These are phyloP conservation scores for Thamnaconus septentrionalis DNA, from an alignment of 2,113 vertebrate genomes.

Conservation along the genomic window DNA sequence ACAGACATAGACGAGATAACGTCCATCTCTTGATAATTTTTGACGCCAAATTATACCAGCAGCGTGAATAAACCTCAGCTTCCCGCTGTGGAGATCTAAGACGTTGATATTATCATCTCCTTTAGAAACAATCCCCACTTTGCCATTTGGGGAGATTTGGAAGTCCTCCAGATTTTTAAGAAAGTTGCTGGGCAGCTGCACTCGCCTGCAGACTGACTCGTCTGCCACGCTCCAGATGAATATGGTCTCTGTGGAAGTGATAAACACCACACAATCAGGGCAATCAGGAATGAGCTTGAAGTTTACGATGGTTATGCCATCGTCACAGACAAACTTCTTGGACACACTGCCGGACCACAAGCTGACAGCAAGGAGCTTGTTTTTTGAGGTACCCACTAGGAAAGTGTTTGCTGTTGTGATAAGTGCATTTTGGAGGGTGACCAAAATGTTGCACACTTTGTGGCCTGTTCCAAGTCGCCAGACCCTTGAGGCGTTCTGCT, in stretches of 20 bases:
- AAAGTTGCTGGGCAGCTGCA: conserved; percentile 92
- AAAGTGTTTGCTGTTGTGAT: conserved; percentile 98
- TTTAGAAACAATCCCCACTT: conserved; percentile 92
- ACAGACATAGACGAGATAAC: conserved; percentile 97
- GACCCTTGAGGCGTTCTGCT: conserved; percentile 95
- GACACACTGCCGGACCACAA: conserved; percentile 98
- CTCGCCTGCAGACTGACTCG: conserved; percentile 90
- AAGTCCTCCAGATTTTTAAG: conserved; percentile 95
- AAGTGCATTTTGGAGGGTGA: conserved; percentile 94
- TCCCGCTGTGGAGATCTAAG: conserved; percentile 92
- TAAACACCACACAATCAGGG: conserved; percentile 91
- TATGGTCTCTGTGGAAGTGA: conserved; percentile 93
- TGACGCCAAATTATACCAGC: conserved; percentile 93
- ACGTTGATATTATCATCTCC: conserved; percentile 97
- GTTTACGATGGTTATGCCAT: conserved; percentile 91
- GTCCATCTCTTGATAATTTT: conserved; percentile 91
- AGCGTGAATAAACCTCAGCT: conserved; percentile 89
- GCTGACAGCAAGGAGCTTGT: conserved; percentile 94
- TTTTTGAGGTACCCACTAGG: conserved; percentile 91
- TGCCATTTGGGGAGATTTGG: conserved; percentile 96
- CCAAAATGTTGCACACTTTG: conserved; percentile 96
- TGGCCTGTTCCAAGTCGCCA: conserved; percentile 96
- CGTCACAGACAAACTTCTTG: conserved; percentile 96
- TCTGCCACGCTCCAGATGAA: conserved; percentile 96
- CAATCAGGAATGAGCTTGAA: conserved; percentile 96